Base-by-base conservation (phyloP, 2,113 vertebrate species). In the Xenopus laevis region DNA sequence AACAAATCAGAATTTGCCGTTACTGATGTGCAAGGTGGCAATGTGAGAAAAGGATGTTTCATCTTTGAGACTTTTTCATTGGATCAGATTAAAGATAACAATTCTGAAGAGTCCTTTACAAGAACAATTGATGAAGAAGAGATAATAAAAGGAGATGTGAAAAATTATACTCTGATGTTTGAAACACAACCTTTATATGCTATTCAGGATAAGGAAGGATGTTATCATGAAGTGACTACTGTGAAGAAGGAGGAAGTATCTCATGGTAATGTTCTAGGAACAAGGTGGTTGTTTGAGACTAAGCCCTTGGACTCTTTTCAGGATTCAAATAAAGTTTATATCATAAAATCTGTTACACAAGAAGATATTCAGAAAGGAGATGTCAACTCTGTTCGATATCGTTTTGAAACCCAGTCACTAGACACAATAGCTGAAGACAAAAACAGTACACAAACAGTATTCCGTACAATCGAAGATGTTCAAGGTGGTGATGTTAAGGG, bases 221-320 rank as follows among this genome's bases (percentile, higher is more conserved):
- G 86, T 87, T 96, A 92, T 79, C 94, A 96, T 27, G 93, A 97
- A 84, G 94, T 97, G 23, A 96, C 94, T 59, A 97, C 94, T 53
- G 92, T 97, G 71, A 94, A 92, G 77, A 96, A 94, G 46, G 93
- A 97, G 80, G 94, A 96, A 57, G 87, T 94, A 13, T 87, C 89
- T 65, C 87, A 90, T 17, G 94, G 94, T 65, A 92, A 97, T 85
- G 95, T 97, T 13, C 80, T 93, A 17, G 93, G 93, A 57, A 91
- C 93, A 10, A 91, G 93, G 6, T 97, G 95, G 95, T 79, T 96
- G 81, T 97, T 97, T 91, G 95, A 97, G 92, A 97, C 95, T 18
- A 96, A 95, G 74, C 94, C 95, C 20, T 82, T 97, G 18, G 94
- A 94, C 45, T 90, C 93, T 13, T 95, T 97, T 79, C 93, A 89